Conservation (phyloP, 37 sponge, comb jelly and placozoan genomes). For the Corticium candelabrum region DNA sequence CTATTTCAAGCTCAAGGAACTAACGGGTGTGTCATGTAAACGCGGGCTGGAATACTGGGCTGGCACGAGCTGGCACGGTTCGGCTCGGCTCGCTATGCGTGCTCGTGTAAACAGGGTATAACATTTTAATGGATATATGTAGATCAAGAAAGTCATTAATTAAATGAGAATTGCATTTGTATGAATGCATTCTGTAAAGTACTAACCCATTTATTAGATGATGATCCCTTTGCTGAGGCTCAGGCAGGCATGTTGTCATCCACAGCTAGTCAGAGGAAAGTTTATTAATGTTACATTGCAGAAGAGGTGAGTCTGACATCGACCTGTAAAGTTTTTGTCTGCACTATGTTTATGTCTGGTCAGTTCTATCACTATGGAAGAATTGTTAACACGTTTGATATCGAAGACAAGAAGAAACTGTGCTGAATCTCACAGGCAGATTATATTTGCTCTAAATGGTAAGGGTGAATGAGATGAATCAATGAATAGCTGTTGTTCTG, state of each 20-base stretch:
- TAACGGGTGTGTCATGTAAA: too few relatives aligned
- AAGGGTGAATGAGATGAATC: slow-evolving; percentile 24
- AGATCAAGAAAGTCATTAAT: too few relatives aligned
- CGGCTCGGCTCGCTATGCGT: too few relatives aligned
- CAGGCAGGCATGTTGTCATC: slow-evolving; percentile 71
- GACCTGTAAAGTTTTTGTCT: too few relatives aligned
- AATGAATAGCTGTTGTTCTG: background rate
- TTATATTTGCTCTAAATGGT: slow-evolving; percentile 60
- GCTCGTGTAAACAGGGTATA: too few relatives aligned
- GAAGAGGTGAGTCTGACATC: slow-evolving; percentile 14
- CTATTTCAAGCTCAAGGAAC: too few relatives aligned
- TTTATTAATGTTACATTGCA: slow-evolving; percentile 17
- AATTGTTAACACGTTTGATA: slow-evolving; percentile 45
- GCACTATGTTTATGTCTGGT: too few relatives aligned
- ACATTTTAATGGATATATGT: too few relatives aligned
- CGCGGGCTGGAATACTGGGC: too few relatives aligned
- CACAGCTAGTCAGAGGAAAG: slow-evolving; percentile 45
- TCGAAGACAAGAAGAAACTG: slow-evolving; percentile 43
- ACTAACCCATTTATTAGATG: slow-evolving; percentile 25
- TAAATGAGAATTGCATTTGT: too few relatives aligned
- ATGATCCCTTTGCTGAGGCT: slow-evolving; percentile 52
- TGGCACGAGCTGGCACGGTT: too few relatives aligned
- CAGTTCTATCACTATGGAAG: slow-evolving; percentile 59
- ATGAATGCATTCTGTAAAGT: too few relatives aligned
- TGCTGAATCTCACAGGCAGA: slow-evolving; percentile 37